Percentiles rank a stretch among this genome's conserved stretches.
Conservation (phyloP, 2,888 invertebrate genomes). For the Myathropa florea region DNA sequence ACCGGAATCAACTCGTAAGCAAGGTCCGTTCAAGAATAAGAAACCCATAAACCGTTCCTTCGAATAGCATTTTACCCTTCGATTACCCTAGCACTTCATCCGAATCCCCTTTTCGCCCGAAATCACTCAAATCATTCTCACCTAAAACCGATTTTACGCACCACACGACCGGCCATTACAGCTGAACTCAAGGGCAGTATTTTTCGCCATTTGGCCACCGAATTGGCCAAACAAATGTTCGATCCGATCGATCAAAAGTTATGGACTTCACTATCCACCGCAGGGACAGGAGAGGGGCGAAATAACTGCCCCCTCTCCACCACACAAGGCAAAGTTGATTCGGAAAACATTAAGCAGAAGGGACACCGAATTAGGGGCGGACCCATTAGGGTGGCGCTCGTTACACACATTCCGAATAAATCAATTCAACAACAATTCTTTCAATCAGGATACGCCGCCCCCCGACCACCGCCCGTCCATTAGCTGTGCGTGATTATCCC, state of each 20-base stretch:
- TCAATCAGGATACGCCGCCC: conserved; percentile 12
- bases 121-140: background rate
- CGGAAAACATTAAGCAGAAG: conserved; percentile 27
- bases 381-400: conserved; percentile 21
- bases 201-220: conserved; percentile 29
- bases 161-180: background rate
- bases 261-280: conserved; percentile 8
- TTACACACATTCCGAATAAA: conserved; percentile 31
- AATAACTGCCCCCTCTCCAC: background rate
- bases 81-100: background rate
- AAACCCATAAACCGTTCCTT: background rate
- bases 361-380: background rate
- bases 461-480: background rate
- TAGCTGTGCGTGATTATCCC: background rate
- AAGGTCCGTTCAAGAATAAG: background rate
- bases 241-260: conserved; percentile 25
- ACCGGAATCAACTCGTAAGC: background rate
- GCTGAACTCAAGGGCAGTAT: background rate
- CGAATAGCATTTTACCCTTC: background rate
- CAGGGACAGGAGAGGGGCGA: too few species aligned
- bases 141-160: conserved; percentile 14
- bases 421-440: conserved; percentile 47
- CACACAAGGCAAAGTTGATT: conserved; percentile 16
- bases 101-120: background rate
- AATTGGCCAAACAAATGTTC: conserved; percentile 28